Conservation (phyloP, 2,113 vertebrate genomes). For the Charina bottae region DNA sequence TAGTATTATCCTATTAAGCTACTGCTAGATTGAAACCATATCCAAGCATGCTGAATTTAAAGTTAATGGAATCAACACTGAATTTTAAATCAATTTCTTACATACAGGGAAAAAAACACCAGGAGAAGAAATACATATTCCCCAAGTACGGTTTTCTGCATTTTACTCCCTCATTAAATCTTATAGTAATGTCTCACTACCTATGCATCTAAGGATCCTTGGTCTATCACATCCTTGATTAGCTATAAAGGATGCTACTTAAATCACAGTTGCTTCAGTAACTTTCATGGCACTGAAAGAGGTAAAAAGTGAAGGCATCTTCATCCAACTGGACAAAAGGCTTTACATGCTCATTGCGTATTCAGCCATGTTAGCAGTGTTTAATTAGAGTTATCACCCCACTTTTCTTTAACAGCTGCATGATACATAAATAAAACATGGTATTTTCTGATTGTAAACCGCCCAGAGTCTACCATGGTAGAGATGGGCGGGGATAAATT, state of each 20-base stretch:
- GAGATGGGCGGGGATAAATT: too few species aligned
- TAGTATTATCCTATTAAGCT: conserved; percentile 32
- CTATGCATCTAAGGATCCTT: not conserved
- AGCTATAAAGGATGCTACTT: not conserved
- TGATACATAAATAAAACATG: not conserved
- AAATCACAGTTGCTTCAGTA: not conserved
- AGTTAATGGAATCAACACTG: conserved; percentile 14
- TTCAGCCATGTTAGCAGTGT: not conserved
- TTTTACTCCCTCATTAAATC: not conserved
- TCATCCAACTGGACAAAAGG: not conserved
- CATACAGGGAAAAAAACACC: conserved; percentile 41
- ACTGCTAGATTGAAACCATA: conserved; percentile 11
- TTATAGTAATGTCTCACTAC: not conserved
- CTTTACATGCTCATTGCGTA: not conserved
- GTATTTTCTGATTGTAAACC: too few species aligned
- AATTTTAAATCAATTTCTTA: not conserved
- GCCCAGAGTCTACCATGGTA: too few species aligned
- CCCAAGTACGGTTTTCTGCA: conserved; percentile 28
- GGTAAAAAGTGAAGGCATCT: not conserved
- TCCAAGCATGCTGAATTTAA: conserved; percentile 37
- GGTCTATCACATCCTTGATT: not conserved
- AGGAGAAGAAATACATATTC: conserved; percentile 29
- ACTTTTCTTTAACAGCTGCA: not conserved
- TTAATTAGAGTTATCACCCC: not conserved
- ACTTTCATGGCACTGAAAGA: not conserved